Evolutionary conservation across 2,797 vertebrate species (phyloP), one percentile per base, ranked within the genome.

Genomic region (Chloroceryle amazona): DNA sequence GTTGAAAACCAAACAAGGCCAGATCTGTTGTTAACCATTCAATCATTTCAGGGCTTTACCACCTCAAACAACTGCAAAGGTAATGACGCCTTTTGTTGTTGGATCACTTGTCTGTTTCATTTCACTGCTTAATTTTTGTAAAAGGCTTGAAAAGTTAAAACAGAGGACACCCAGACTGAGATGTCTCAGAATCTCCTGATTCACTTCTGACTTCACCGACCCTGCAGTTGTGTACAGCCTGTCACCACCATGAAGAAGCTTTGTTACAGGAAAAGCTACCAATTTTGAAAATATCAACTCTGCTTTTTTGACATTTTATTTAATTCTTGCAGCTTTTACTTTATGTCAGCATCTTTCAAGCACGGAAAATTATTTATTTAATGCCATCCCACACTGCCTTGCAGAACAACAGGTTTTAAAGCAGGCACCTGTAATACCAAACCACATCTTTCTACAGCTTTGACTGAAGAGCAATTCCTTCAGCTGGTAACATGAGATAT

Each of bases 181-280:
- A 6, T 67, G 15, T 37, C 80, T 60, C 33, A 67, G 10, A 10
- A 23, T 42, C 21, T 65, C 12, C 28, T 35, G 54, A 12, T 72
- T 72, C 54, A 18, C 19, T 68, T 26, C 20, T 85, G 62, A 22
- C 25, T 84, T 60, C n/a, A 15, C 23, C 23, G 35, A 86, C 21
- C 26, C 26, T 71, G 8, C 25, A n/a, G 21, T 1, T 65, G 10
- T 29, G 8, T 29, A 26, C 8, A 26, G 26, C n/a, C 29, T 58
- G 19, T 52, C 42, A 54, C 15, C 8, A 3, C 7, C 0, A 0
- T 6, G 37, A 41, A 47, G 11, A 9, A 10, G 5, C 12, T 54
- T 78, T 86, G 26, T 54, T 49, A 3, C 22, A 54, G 44, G 33
- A 82, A 63, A 16, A 60, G 1, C 2, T 16, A 65, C 3, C 2